Base-by-base conservation (phyloP, 2,797 vertebrate genomes). In the Lindbergichthys nudifrons region DNA sequence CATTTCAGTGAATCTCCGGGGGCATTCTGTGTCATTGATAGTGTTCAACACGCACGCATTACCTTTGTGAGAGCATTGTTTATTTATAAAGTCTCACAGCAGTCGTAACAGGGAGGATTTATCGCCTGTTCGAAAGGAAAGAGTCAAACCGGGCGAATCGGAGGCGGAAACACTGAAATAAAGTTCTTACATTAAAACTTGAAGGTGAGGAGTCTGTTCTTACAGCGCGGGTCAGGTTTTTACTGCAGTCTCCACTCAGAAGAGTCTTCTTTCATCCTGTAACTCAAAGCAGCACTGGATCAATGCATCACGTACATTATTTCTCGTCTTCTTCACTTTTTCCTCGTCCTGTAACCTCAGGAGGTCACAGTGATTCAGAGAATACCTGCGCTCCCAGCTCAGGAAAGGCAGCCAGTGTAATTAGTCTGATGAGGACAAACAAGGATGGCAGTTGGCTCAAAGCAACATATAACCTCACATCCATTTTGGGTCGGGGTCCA, bases 381-480 rank as follows among this genome's bases (percentile, higher is more conserved):
- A 65, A 64, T 3, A 46, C 63, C 70, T 41, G 63, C 46, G 71
- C 75, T 77, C 52, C 10, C 10, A 65, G 53, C 75, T 65, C 73
- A 11, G 13, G 45, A 87, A 83, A 82, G 59, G 46, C 1, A 58
- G 61, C 32, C 42, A 13, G 69, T 76, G 83, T 86, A 92, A 92
- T 93, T 90, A 91, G 79, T 84, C 65, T 63, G 85, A 86, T 91
- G 88, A 92, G 80, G 77, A 84, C 90, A 91, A 93, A 90, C 84
- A 88, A 80, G 82, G 62, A 26, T 91, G 89, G 86, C 86, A 88
- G 81, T 85, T 87, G 85, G 84, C 85, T 77, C 86, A 75, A 77
- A 91, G 90, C 84, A 80, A 87, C 75, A 78, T 61, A 84, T 61
- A 84, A 83, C 75, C 83, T 85, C 80, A 67, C 87, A 79, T 88